phyloP scores from a whole-genome alignment of 92 coral and sea anemone genomes.

The Actinernus sp. region DNA sequence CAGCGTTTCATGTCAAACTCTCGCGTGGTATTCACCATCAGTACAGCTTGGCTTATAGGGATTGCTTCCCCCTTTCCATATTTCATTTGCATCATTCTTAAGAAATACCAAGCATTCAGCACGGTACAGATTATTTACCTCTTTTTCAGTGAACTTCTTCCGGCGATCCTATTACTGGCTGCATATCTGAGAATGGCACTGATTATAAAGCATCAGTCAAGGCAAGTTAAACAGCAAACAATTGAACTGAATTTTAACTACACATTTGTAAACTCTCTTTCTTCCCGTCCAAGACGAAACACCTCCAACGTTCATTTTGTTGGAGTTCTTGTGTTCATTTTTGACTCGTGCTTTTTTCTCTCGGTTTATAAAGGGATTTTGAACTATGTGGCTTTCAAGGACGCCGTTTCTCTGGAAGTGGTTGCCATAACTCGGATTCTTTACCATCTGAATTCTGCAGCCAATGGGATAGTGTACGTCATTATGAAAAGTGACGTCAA shows the following conservation, averaged over 20 bases:
- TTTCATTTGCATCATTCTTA: background rate
- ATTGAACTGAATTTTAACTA: background rate
- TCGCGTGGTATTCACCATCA: background rate
- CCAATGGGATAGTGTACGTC: background rate
- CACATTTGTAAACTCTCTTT: background rate
- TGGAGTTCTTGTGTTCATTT: background rate
- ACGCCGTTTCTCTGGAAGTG: background rate
- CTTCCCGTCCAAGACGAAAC: no score
- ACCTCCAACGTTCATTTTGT: background rate
- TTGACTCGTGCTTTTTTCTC: background rate
- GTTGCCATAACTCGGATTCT: background rate
- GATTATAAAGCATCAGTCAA: background rate
- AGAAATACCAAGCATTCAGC: background rate
- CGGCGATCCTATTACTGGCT: background rate
- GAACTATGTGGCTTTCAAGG: background rate
- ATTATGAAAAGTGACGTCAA: background rate
- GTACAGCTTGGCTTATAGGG: background rate
- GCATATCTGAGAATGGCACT: background rate
- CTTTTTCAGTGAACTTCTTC: background rate
- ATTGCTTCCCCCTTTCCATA: background rate
- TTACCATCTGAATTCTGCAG: constrained; percentile 1
- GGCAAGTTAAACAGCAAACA: background rate
- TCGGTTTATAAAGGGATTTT: background rate
- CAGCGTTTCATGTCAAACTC: background rate
- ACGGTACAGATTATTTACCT: background rate